Evolutionary conservation across 2,113 vertebrate species (phyloP).

Genomic region (Cichladusa arquata): DNA sequence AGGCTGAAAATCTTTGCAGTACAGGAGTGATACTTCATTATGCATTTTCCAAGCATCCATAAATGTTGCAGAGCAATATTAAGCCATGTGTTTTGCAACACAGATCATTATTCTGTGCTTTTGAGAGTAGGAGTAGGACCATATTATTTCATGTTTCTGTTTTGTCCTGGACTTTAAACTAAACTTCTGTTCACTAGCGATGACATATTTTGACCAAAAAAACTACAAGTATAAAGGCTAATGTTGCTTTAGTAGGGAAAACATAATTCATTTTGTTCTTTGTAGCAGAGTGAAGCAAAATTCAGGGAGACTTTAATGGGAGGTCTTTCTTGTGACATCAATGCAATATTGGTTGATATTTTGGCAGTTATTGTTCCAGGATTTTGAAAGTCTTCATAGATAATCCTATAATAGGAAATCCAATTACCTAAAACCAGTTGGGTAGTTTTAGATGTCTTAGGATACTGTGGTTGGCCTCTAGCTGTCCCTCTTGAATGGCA

Average conservation of each 20-base stretch:
- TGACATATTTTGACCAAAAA: not conserved
- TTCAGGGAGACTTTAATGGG: not conserved
- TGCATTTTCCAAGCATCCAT: slow-evolving; percentile 41
- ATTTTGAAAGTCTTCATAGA: not conserved
- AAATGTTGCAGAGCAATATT: slow-evolving; percentile 42
- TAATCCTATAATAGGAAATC: not conserved
- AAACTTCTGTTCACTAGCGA: not conserved
- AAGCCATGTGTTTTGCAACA: slow-evolving; percentile 9
- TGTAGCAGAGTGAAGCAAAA: not conserved
- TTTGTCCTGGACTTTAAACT: slow-evolving; percentile 31
- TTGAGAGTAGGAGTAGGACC: not conserved
- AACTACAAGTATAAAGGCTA: not conserved
- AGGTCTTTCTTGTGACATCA: not conserved
- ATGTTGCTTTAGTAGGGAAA: not conserved
- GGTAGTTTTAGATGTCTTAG: not conserved
- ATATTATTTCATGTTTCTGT: not conserved
- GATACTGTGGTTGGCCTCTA: not conserved
- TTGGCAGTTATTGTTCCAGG: not conserved
- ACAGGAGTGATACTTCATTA: slow-evolving; percentile 4
- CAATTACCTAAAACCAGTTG: not conserved
- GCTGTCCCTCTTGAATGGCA: not conserved
- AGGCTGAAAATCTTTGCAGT: slow-evolving; percentile 38
- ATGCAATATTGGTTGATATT: not conserved
- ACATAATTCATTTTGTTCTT: not conserved
- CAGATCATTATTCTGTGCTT: not conserved